These are phyloP conservation scores for Aegypius monachus DNA, from an alignment of 2,113 vertebrate genomes.

Conservation along the genomic window DNA sequence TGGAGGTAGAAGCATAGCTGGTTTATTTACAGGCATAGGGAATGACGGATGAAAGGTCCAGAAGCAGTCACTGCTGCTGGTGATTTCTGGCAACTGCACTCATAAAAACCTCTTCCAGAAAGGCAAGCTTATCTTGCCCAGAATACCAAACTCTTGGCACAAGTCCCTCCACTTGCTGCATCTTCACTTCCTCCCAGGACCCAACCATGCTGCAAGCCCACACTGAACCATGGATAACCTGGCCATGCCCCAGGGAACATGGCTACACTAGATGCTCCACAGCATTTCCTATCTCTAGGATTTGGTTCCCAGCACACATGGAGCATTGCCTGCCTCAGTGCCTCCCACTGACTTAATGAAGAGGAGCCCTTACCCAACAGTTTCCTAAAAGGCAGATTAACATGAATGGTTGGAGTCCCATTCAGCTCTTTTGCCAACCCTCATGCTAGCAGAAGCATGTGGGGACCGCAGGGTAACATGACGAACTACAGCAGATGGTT, in stretches of 20 bases:
- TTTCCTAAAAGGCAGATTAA: background rate
- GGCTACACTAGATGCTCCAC: background rate
- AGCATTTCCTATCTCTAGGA: background rate
- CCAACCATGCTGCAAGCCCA: background rate
- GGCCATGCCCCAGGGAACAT: background rate
- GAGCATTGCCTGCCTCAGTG: background rate
- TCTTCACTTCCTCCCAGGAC: background rate
- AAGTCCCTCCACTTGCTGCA: background rate
- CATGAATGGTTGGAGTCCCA: background rate
- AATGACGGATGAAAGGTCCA: background rate
- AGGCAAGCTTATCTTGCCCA: background rate
- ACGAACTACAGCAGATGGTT: background rate
- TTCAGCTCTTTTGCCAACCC: background rate
- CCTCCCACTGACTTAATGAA: background rate
- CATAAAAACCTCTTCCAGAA: background rate
- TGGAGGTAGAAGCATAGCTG: background rate
- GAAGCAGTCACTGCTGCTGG: background rate
- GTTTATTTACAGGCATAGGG: background rate
- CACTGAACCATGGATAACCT: background rate
- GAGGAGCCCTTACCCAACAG: background rate
- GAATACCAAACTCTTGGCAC: background rate
- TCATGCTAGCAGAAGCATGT: background rate
- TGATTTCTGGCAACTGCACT: background rate
- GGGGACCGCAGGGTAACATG: background rate
- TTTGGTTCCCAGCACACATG: background rate